A percentile compares a stretch with the other conserved stretches of the same genome.
phyloP scores from a whole-genome alignment of 2,888 invertebrate genomes.

The Apodemia zela region DNA sequence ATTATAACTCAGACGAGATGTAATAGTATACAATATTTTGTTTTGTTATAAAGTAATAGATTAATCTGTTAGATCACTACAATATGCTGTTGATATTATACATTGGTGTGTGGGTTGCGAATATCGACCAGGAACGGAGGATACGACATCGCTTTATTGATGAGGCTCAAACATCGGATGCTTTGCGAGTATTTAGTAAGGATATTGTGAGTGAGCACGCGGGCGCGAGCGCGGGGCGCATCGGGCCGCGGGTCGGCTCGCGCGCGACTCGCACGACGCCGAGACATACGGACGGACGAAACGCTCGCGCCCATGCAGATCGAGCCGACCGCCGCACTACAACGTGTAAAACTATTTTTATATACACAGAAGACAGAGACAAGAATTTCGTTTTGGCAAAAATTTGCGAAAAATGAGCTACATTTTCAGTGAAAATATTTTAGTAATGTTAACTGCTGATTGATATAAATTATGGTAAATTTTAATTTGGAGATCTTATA shows the following conservation, averaged over 20 bases:
- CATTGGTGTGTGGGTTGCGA: slow-evolving; percentile 63
- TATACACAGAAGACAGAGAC: background rate
- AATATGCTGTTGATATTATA: slow-evolving; percentile 49
- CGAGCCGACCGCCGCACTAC: no score
- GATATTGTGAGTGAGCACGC: slow-evolving; percentile 30
- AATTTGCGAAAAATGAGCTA: background rate
- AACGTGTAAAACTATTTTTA: background rate
- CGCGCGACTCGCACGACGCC: slow-evolving; percentile 22
- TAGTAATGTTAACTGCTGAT: background rate
- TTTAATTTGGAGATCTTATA: background rate
- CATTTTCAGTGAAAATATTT: background rate
- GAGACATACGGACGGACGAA: slow-evolving; percentile 17
- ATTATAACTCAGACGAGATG: slow-evolving; percentile 58
- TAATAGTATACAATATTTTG: slow-evolving; percentile 51
- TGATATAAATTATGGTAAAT: background rate
- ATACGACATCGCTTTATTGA: slow-evolving; percentile 60
- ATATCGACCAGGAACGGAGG: slow-evolving; percentile 47
- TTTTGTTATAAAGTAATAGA: slow-evolving; percentile 71
- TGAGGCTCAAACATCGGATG: slow-evolving; percentile 60
- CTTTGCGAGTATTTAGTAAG: slow-evolving; percentile 56
- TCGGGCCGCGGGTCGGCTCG: slow-evolving; percentile 19
- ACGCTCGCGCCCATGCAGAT: slow-evolving; percentile 10
- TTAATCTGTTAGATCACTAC: slow-evolving; percentile 68
- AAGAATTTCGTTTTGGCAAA: no score
- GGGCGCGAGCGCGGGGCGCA: slow-evolving; percentile 19